Percentiles rank a stretch among this genome's conserved stretches.
These are phyloP conservation scores for Sarcophaga subvicina DNA, from an alignment of 2,888 invertebrate genomes.

Conservation along the genomic window DNA sequence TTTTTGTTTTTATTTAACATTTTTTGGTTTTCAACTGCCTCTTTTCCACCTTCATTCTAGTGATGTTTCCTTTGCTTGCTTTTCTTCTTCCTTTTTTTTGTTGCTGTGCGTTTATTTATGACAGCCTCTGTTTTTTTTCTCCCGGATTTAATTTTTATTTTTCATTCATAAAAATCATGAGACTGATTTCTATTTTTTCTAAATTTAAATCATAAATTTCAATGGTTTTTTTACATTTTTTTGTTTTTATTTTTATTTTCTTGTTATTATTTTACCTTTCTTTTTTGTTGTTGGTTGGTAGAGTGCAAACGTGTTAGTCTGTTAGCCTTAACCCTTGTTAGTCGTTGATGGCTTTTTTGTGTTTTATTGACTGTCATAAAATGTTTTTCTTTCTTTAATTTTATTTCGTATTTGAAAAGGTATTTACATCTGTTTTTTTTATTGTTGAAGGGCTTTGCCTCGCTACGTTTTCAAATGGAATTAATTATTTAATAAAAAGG, in stretches of 20 bases:
- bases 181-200: too few relatives aligned
- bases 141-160: too few relatives aligned
- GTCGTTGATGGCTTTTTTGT: neutral
- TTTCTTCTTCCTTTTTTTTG: neutral
- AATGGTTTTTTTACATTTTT: too few relatives aligned
- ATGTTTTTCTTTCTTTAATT: neutral
- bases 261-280: too few relatives aligned
- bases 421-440: neutral
- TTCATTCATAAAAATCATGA: too few relatives aligned
- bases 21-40: conserved; percentile 2
- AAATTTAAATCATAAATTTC: too few relatives aligned
- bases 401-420: neutral
- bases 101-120: too few relatives aligned
- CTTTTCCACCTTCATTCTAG: neutral
- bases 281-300: too few relatives aligned
- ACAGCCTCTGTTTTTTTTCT: too few relatives aligned
- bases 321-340: neutral
- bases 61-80: neutral
- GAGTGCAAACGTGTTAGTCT: too few relatives aligned
- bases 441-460: neutral
- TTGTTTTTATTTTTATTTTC: too few relatives aligned
- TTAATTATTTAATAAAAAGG: neutral
- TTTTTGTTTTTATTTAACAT: conserved; percentile 31
- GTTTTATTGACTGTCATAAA: neutral
- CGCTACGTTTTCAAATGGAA: neutral